phyloP scores from a whole-genome alignment of 2,113 vertebrate species.

The Lasiurus cinereus region DNA sequence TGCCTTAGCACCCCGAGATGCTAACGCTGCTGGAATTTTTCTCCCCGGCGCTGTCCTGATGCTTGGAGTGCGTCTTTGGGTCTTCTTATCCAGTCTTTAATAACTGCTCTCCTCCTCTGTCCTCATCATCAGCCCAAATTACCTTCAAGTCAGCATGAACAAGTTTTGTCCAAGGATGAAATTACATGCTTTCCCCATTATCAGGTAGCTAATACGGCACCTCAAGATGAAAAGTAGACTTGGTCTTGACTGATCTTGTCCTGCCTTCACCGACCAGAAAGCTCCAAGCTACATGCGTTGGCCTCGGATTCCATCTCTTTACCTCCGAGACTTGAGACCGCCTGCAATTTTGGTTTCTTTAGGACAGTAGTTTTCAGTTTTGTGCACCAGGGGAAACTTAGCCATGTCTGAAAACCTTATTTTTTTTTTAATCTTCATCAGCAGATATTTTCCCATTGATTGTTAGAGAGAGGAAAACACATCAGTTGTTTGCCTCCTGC shows the following conservation, averaged over 20 bases:
- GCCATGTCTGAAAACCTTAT: not conserved
- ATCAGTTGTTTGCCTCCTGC: no score
- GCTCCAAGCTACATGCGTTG: not conserved
- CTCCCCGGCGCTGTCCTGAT: conserved; percentile 9
- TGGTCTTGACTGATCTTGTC: not conserved
- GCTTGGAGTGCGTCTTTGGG: not conserved
- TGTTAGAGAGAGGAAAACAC: no score
- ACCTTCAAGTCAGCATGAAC: conserved; percentile 73
- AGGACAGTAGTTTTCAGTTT: not conserved
- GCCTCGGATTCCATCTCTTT: not conserved
- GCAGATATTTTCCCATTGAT: no score
- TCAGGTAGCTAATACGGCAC: not conserved
- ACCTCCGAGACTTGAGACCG: not conserved
- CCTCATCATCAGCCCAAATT: conserved; percentile 70
- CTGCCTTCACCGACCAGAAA: conserved; percentile 37
- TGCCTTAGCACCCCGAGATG: not conserved
- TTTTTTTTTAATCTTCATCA: not conserved
- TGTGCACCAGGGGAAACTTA: not conserved
- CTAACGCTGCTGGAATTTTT: not conserved
- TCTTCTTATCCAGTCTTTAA: conserved; percentile 52
- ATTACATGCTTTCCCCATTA: conserved; percentile 41
- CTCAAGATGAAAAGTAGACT: not conserved
- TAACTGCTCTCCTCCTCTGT: conserved; percentile 18
- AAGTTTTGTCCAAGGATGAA: conserved; percentile 46
- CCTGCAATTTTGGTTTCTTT: not conserved